These are phyloP conservation scores for Thumatha senex DNA, from an alignment of 2,888 invertebrate species.

Conservation along the genomic window DNA sequence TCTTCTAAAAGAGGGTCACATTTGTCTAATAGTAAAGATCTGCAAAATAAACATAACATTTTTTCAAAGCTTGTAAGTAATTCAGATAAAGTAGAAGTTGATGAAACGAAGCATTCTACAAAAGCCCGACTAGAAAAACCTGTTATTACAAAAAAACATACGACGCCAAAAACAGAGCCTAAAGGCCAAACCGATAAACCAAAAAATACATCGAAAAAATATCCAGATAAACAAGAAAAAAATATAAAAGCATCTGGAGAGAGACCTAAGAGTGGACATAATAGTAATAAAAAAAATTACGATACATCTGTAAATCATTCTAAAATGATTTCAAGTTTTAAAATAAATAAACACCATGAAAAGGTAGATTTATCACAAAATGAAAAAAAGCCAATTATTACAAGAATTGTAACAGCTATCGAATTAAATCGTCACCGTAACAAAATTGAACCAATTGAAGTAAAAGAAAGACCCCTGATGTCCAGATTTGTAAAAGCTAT, in stretches of 20 bases:
- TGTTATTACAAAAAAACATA: not conserved
- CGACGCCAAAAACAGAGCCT: not conserved
- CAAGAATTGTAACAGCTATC: not conserved
- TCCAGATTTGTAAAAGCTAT: constrained; percentile 3
- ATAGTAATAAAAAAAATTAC: constrained; percentile 2
- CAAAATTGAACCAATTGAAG: not conserved
- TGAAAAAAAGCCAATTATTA: constrained; percentile 4
- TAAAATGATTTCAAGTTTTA: constrained; percentile 2
- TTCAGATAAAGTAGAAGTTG: constrained; percentile 15
- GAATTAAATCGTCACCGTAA: constrained; percentile 3
- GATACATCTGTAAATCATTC: not conserved
- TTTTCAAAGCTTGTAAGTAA: constrained; percentile 23
- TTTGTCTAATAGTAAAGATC: not conserved
- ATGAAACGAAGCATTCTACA: not conserved
- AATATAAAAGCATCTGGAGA: not conserved
- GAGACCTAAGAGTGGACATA: not conserved
- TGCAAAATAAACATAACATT: constrained; percentile 13
- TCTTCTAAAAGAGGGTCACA: not conserved
- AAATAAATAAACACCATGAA: constrained; percentile 3
- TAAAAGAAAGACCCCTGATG: not conserved
- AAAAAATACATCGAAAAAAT: not conserved
- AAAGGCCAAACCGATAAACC: not conserved
- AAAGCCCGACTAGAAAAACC: constrained; percentile 2
- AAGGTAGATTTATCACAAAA: not conserved
- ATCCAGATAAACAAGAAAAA: not conserved